Conservation (phyloP, 2,113 vertebrate species). For the Callorhinus ursinus region DNA sequence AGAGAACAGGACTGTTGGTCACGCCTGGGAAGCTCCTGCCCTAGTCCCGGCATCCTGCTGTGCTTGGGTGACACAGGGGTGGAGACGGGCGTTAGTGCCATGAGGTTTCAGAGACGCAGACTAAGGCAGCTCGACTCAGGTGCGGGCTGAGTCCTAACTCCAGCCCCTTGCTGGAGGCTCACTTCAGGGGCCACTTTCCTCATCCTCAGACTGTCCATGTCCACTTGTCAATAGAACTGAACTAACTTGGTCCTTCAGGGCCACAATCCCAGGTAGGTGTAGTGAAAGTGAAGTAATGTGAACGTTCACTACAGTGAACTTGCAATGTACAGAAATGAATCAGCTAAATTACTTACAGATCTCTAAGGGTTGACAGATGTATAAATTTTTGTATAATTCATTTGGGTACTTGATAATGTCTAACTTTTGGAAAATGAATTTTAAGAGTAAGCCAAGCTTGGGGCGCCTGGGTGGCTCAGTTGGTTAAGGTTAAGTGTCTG, state of each 20-base stretch:
- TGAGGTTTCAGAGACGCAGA: not conserved
- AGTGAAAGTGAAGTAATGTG: not conserved
- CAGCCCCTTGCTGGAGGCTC: not conserved
- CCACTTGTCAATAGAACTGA: not conserved
- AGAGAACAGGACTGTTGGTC: not conserved
- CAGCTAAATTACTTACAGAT: not conserved
- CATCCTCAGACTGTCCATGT: not conserved
- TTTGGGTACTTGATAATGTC: not conserved
- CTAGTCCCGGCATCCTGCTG: no score
- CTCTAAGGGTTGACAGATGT: not conserved
- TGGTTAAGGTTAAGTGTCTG: no score
- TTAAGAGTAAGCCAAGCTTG: not conserved
- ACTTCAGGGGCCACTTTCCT: not conserved
- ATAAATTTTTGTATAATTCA: not conserved
- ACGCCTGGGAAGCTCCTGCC: accelerated
- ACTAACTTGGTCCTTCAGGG: not conserved
- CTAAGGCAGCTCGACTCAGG: not conserved
- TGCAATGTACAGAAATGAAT: not conserved
- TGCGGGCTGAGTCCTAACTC: not conserved
- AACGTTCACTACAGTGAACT: not conserved
- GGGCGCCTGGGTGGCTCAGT: no score
- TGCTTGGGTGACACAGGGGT: not conserved
- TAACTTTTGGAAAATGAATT: not conserved
- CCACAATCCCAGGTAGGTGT: no score
- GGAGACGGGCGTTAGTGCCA: not conserved